Conservation (phyloP, 37 sponge, comb jelly and placozoan species). For the Tethya wilhelma region DNA sequence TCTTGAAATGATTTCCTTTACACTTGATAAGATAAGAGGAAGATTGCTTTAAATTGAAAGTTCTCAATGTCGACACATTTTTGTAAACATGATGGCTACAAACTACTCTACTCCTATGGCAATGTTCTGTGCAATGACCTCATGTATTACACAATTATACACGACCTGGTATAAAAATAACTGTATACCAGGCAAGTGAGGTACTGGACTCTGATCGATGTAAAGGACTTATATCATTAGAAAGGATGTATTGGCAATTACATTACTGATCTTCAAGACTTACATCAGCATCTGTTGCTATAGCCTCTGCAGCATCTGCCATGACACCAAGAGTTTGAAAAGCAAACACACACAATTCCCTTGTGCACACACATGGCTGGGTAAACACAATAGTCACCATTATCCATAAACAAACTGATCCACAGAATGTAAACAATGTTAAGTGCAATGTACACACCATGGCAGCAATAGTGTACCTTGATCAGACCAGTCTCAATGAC, state of each 20-base stretch:
- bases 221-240: not conserved
- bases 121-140: no score
- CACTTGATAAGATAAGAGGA: no score
- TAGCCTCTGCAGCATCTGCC: conserved; percentile 85
- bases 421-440: not conserved
- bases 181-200: no score
- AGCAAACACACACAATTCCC: conserved; percentile 86
- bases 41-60: no score
- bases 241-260: not conserved
- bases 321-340: conserved; percentile 89
- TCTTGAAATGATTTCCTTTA: not conserved
- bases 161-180: no score
- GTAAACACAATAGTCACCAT: not conserved
- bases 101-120: no score
- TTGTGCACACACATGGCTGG: conserved; percentile 84
- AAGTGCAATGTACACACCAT: not conserved
- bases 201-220: no score
- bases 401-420: not conserved
- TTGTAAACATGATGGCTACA: no score
- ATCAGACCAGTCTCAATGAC: conserved; percentile 62
- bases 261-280: conserved; percentile 5
- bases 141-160: no score
- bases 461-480: conserved; percentile 23
- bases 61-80: no score
- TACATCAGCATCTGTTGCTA: conserved; percentile 76